These are phyloP conservation scores for Periparus ater DNA, from an alignment of 2,797 vertebrate species.

Conservation along the genomic window DNA sequence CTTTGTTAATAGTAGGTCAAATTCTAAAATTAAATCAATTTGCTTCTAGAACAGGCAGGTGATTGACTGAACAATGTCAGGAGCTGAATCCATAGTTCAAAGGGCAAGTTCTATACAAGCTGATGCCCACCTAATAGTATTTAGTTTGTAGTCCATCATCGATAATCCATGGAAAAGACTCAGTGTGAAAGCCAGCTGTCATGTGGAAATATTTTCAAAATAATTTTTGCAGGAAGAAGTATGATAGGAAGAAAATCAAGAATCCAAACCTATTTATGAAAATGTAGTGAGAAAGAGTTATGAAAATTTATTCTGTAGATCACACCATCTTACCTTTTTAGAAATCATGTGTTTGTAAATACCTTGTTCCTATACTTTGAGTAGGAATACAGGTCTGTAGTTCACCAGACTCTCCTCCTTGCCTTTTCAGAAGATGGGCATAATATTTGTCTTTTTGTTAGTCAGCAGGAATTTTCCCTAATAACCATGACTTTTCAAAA, in stretches of 20 bases:
- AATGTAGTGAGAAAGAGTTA: neutral
- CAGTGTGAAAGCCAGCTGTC: neutral
- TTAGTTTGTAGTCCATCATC: neutral
- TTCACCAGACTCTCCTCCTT: neutral
- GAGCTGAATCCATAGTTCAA: neutral
- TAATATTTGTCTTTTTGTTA: neutral
- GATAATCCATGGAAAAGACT: neutral
- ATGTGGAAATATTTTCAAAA: neutral
- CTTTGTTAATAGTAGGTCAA: neutral
- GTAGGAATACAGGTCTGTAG: neutral
- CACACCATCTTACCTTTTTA: neutral
- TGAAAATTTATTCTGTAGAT: neutral
- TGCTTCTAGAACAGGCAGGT: neutral
- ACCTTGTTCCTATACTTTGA: neutral
- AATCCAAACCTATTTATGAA: neutral
- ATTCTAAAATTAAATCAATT: neutral
- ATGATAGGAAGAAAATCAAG: neutral
- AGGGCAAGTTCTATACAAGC: neutral
- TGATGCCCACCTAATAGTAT: neutral
- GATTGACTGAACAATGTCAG: neutral
- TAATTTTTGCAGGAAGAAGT: neutral
- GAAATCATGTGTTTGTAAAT: neutral
- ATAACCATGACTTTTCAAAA: neutral
- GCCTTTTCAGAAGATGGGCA: neutral
- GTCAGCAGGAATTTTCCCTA: neutral